Evolutionary conservation across 2,888 invertebrate species (phyloP), one percentile per base, ranked within the genome.

Genomic region (Myathropa florea): DNA sequence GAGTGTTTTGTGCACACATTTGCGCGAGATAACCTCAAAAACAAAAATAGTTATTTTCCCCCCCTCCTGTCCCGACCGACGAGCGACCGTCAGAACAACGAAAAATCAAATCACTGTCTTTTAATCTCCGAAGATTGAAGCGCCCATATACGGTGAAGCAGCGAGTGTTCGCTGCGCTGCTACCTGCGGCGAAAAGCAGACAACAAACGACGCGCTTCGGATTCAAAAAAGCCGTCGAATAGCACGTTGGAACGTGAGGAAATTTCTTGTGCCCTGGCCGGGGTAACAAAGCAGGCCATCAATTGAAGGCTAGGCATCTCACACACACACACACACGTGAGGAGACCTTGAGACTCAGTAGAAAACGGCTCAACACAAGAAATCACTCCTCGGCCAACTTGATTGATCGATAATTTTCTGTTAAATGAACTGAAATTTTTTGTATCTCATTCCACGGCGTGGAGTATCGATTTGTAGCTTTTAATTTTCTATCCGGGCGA

Each of bases 401-500:
- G 86, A 86, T 86, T 86, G 86, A 86, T 86, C 83, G 86, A 83
- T 86, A 81, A 81, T 75, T 80, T 81, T 81, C 81, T 75, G 81
- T 81, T 81, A 81, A 81, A 67, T 61, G 80, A 80, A 82, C 77
- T 85, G 77, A 82, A 82, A 83, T 86, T 78, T n/a, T 78, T 83
- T 83, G 82, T 83, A 65, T 33, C 67, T 60, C 81, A 77, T 77
- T 73, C 73, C 70, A 24, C 30, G 30, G 33, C 26, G 26, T 55
- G 18, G 60, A 57, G 39, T 83, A 86, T 86, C 78, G 86, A 86
- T 86, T 86, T 78, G 86, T 86, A 83, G 83, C 78, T 83, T 86
- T 82, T 85, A 85, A 82, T 82, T 83, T 86, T 83, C 83, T 78
- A 79, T 83, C 70, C 70, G 70, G n/a, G 18, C 53, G 73, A 53